Conservation (phyloP, 2,797 vertebrate genomes). For the Peromyscus melanophrys region DNA sequence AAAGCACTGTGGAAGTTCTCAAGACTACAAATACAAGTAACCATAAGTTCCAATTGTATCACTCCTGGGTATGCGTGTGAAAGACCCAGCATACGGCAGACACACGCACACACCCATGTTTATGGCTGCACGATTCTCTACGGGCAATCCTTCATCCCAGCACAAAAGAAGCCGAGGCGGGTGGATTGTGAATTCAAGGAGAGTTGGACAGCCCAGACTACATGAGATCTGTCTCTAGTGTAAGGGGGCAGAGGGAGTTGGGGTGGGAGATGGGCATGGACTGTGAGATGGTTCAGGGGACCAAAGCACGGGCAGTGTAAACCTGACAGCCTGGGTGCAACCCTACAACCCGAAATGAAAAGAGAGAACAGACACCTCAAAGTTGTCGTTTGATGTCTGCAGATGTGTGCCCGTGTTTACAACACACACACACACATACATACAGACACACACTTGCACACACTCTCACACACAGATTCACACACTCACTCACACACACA, state of each 20-base stretch:
- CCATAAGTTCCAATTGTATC: fast-evolving
- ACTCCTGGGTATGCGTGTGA: not conserved
- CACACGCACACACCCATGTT: not conserved
- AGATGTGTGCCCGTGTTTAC: not conserved
- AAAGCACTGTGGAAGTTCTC: not conserved
- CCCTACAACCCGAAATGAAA: not conserved
- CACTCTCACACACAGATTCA: too few species aligned
- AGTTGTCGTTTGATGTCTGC: not conserved
- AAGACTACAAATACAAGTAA: not conserved
- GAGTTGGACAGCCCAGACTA: not conserved
- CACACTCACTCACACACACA: not conserved
- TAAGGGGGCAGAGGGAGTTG: not conserved
- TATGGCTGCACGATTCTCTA: not conserved
- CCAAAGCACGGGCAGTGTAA: not conserved
- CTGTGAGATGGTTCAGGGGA: not conserved
- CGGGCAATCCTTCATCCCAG: not conserved
- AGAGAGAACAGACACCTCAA: not conserved
- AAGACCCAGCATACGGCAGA: not conserved
- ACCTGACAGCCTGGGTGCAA: not conserved
- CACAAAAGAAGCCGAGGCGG: not conserved
- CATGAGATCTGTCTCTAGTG: not conserved
- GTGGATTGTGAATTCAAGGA: not conserved
- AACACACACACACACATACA: not conserved
- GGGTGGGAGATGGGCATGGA: not conserved
- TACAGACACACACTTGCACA: not conserved